Evolutionary conservation across 2,797 vertebrate species (phyloP).

Genomic region (Decapterus maruadsi): DNA sequence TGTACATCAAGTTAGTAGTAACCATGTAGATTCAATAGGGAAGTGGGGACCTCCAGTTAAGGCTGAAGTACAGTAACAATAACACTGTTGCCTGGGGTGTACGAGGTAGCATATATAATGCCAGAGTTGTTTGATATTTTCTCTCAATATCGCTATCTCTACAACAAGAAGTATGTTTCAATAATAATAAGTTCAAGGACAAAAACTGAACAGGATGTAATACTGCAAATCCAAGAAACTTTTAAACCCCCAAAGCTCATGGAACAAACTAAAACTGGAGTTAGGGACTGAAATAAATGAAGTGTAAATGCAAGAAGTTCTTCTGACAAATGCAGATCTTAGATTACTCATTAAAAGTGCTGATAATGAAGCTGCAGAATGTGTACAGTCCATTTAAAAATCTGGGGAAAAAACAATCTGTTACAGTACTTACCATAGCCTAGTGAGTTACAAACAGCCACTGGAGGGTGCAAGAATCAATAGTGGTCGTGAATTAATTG

Average conservation of each 20-base stretch:
- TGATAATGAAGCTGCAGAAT: slow-evolving; percentile 12
- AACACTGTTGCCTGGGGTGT: slow-evolving; percentile 17
- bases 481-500: slow-evolving; percentile 32
- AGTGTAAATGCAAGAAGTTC: slow-evolving; percentile 8
- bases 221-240: slow-evolving; percentile 15
- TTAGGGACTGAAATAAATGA: neutral
- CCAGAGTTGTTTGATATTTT: slow-evolving; percentile 14
- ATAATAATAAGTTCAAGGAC: too few species aligned
- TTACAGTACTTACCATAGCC: too few species aligned
- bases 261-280: neutral
- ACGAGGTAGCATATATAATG: slow-evolving; percentile 16
- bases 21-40: too few species aligned
- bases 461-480: slow-evolving; percentile 19
- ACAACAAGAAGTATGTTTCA: neutral
- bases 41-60: slow-evolving; percentile 6
- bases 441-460: slow-evolving; percentile 19
- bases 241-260: neutral
- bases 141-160: slow-evolving; percentile 3
- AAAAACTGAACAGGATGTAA: slow-evolving; percentile 8
- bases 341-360: slow-evolving; percentile 22
- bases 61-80: slow-evolving; percentile 8
- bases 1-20: neutral
- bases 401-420: neutral
- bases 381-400: neutral
- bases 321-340: slow-evolving; percentile 1